Evolutionary conservation across 2,113 vertebrate genomes (phyloP).

Genomic region (Empidonax traillii): DNA sequence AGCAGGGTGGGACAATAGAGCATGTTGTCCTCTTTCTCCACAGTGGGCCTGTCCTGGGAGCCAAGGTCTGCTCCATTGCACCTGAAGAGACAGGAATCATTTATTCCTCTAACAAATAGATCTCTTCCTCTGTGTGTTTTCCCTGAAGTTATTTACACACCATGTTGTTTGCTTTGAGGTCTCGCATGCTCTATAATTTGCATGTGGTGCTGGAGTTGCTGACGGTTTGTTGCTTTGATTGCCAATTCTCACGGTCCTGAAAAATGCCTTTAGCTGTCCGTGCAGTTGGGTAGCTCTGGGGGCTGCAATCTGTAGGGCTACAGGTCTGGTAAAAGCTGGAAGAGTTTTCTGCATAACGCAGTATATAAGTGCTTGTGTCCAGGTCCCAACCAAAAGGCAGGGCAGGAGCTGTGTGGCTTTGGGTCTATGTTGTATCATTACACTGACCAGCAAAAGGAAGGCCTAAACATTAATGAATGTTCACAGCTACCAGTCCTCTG

Average conservation of each 20-base stretch:
- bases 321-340: background rate
- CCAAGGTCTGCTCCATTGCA: rapidly evolving
- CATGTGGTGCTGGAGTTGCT: background rate
- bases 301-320: background rate
- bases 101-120: background rate
- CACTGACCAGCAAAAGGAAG: background rate
- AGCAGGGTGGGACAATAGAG: rapidly evolving
- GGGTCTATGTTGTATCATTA: background rate
- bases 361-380: rapidly evolving
- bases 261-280: background rate
- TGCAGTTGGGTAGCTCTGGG: background rate
- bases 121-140: background rate
- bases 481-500: background rate
- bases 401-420: background rate
- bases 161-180: conserved; percentile 9
- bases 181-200: background rate
- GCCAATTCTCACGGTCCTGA: background rate
- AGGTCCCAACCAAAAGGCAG: background rate
- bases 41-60: background rate
- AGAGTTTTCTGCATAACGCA: background rate
- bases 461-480: background rate
- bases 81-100: background rate
- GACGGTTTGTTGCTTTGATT: background rate
- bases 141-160: conserved; percentile 10
- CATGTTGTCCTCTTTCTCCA: background rate